These are phyloP conservation scores for Araneus ventricosus DNA, from an alignment of 1,140 invertebrate species.

Conservation along the genomic window DNA sequence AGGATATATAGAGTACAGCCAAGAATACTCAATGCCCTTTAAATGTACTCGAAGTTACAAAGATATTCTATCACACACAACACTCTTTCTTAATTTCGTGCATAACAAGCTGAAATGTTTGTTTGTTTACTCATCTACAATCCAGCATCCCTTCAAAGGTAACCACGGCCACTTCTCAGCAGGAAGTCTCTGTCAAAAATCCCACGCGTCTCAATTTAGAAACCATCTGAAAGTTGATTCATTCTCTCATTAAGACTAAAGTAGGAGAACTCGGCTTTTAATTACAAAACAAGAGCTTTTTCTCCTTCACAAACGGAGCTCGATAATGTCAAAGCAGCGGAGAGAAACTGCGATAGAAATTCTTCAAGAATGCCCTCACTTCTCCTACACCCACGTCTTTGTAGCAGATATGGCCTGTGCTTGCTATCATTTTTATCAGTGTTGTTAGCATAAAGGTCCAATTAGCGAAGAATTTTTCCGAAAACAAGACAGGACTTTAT, in stretches of 20 bases:
- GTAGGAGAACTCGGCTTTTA: background rate
- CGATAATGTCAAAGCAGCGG: background rate
- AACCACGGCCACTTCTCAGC: too few species aligned
- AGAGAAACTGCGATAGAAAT: too few species aligned
- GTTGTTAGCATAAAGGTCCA: background rate
- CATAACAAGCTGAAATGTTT: too few species aligned
- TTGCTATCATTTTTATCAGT: background rate
- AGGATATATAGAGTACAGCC: too few species aligned
- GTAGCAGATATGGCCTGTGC: background rate
- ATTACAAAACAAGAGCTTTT: background rate
- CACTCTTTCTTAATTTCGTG: too few species aligned
- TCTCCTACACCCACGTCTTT: background rate
- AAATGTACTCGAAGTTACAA: too few species aligned
- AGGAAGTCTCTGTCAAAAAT: background rate
- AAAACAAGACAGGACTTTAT: background rate
- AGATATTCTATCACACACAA: too few species aligned
- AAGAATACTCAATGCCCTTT: too few species aligned
- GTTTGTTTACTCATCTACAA: too few species aligned
- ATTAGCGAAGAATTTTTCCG: background rate
- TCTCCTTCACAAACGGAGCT: background rate
- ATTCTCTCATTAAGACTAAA: background rate
- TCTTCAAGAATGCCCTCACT: background rate
- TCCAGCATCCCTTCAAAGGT: background rate
- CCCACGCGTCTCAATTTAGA: background rate
- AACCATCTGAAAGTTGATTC: background rate